Percentiles rank a stretch among this genome's conserved stretches.
phyloP scores from a whole-genome alignment of 2,888 invertebrate genomes.

The Drosophila eohydei region DNA sequence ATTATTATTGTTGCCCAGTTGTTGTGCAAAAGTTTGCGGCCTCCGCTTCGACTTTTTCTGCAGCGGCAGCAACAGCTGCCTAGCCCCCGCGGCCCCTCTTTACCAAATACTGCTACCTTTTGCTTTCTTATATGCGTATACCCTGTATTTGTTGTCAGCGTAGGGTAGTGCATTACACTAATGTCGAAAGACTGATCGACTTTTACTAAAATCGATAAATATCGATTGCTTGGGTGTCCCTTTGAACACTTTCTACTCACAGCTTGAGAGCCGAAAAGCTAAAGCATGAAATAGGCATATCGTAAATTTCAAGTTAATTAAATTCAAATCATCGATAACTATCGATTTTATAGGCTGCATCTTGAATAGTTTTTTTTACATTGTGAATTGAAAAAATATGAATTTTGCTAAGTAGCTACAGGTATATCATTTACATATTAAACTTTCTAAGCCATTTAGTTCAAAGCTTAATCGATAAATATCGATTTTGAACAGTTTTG shows the following conservation, averaged over 20 bases:
- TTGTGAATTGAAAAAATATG: neutral
- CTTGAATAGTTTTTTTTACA: neutral
- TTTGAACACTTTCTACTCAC: neutral
- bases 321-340: neutral
- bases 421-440: neutral
- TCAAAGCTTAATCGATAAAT: neutral
- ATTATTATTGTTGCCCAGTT: constrained; percentile 77
- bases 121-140: constrained; percentile 9
- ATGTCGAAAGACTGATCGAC: neutral
- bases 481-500: neutral
- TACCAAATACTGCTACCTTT: neutral
- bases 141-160: constrained; percentile 6
- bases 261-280: neutral
- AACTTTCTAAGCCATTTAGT: neutral
- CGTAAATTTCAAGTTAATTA: neutral
- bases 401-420: neutral
- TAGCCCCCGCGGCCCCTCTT: neutral
- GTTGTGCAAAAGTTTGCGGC: constrained; percentile 66
- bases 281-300: neutral
- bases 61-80: constrained; percentile 11
- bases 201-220: neutral
- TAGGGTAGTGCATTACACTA: neutral
- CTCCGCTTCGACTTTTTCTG: constrained; percentile 21
- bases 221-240: neutral
- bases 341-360: neutral